Percentiles rank a stretch among this genome's conserved stretches.
Evolutionary conservation across 1,140 invertebrate genomes (phyloP).

Genomic region (Spodoptera litura): DNA sequence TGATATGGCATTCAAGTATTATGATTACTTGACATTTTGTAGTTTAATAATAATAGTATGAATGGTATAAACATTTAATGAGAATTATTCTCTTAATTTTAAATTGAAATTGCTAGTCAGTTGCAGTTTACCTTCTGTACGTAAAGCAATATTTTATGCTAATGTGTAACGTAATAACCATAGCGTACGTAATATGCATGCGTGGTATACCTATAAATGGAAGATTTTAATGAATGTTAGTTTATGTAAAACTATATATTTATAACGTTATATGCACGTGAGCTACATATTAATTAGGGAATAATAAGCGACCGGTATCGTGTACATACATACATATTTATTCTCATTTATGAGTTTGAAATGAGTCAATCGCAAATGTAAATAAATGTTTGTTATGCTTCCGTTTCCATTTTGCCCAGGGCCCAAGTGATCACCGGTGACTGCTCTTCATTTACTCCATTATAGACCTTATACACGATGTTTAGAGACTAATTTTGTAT

Average conservation of each 20-base stretch:
- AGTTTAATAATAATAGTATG: too few species aligned
- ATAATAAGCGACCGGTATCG: not conserved
- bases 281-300: slow-evolving; percentile 19
- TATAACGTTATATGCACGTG: slow-evolving; percentile 10
- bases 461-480: too few species aligned
- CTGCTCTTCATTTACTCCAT: too few species aligned
- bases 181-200: not conserved
- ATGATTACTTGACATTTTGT: too few species aligned
- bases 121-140: not conserved
- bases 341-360: not conserved
- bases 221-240: slow-evolving; percentile 28
- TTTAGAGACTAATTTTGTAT: too few species aligned
- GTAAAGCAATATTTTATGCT: slow-evolving; percentile 41
- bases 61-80: too few species aligned
- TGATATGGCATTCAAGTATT: too few species aligned
- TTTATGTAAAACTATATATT: slow-evolving; percentile 15
- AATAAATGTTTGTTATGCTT: not conserved
- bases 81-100: too few species aligned
- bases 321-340: not conserved
- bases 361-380: not conserved
- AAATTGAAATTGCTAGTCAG: too few species aligned
- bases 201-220: not conserved
- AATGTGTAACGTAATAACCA: slow-evolving; percentile 32
- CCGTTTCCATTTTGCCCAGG: not conserved
- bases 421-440: too few species aligned